Base-by-base conservation (phyloP, 1,140 invertebrate species). In the Drosophila repletoides region DNA sequence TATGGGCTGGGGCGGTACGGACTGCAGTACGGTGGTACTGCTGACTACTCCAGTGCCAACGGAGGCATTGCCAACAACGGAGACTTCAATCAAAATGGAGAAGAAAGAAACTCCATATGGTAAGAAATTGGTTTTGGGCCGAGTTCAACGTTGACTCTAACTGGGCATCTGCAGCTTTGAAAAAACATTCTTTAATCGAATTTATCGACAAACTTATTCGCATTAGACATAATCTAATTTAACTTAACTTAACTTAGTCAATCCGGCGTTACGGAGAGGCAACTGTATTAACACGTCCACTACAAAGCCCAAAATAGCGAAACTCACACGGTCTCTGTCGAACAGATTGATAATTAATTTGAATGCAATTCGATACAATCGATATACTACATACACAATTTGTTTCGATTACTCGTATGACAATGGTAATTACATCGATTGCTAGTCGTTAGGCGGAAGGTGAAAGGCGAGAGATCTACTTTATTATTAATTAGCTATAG, bases 91-190 rank as follows among this genome's bases (percentile, higher is more conserved):
- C 88, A 94, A 95, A 91, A 93, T 95, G 94, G 93, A 94, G 88
- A 95, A 95, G 90, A 96, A 96, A 93, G 95, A 95, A 93, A 96
- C 95, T 92, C 95, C 95, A 92, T 96, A 96, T 93, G 95, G 95
- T 96, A 94, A 94, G 95, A 92, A 53, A 72, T 36, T 60, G 45
- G 29, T 61, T 17, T 60, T 26, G 34, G 41, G 46, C 14, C 45
- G 12, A 19, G 43, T 21, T 43, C 49, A 43, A 7, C 36, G 19
- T 9, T n/a, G 24, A 33, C 34, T 21, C 6, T 29, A n/a, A 40
- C 17, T 40, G 15, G 15, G 9, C 29, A 9, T 4, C 5, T 31
- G 10, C 6, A 63, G 7, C 29, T 7, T 5, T n/a, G n/a, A 41
- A 7, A 31, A 53, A 43, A 40, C 33, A 24, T 24, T 22, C 52